phyloP scores from a whole-genome alignment of 1,140 invertebrate species.

The Neodiprion pinetum region DNA sequence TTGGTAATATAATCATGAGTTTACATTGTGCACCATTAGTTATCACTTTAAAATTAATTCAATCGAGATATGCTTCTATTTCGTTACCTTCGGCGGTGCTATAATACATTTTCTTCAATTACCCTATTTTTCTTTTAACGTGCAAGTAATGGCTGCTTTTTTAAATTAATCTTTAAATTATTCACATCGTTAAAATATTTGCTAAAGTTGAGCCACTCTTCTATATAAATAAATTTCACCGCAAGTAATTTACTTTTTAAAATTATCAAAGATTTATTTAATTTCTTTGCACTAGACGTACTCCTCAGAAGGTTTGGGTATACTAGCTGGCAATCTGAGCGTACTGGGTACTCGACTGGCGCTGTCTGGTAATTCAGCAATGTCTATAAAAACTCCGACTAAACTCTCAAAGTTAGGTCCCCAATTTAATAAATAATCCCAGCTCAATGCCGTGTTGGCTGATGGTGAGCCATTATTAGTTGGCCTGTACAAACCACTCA shows the following conservation, averaged over 20 bases:
- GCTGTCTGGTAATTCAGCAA: constrained; percentile 89
- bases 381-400: constrained; percentile 95
- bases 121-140: neutral
- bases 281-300: constrained; percentile 66
- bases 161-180: neutral
- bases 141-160: neutral
- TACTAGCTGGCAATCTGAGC: constrained; percentile 71
- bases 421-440: constrained; percentile 96
- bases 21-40: neutral
- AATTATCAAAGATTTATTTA: neutral
- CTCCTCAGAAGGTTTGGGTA: constrained; percentile 80
- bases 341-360: constrained; percentile 71
- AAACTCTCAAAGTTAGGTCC: constrained; percentile 94
- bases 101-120: neutral
- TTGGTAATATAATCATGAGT: neutral
- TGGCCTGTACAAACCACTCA: constrained; percentile 77
- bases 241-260: neutral
- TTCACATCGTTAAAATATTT: neutral
- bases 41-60: neutral
- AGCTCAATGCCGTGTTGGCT: constrained; percentile 76
- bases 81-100: neutral
- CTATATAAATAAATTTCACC: neutral
- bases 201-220: neutral
- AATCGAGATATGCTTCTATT: constrained; percentile 1
- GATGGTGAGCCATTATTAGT: constrained; percentile 77